These are phyloP conservation scores for Lepidochrysops patricia DNA, from an alignment of 2,888 invertebrate genomes.

Conservation along the genomic window DNA sequence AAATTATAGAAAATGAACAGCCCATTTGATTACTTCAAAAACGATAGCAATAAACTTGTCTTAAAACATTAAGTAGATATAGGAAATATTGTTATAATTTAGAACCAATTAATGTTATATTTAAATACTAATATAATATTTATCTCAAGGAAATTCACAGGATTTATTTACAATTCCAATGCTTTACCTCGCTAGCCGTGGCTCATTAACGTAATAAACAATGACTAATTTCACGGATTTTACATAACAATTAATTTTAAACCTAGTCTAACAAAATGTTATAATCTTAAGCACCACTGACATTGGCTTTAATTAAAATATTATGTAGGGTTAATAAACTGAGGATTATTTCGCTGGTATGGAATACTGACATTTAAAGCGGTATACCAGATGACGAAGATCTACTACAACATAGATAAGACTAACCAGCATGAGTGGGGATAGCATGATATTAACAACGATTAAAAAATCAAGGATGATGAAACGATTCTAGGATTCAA, in stretches of 20 bases:
- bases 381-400: conserved; percentile 19
- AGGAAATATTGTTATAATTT: too few relatives aligned
- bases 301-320: background rate
- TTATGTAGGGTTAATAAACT: too few relatives aligned
- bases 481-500: conserved; percentile 8
- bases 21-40: background rate
- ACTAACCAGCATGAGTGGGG: conserved; percentile 13
- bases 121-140: background rate
- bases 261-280: background rate
- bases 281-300: background rate
- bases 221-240: background rate
- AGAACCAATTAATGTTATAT: too few relatives aligned
- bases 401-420: conserved; percentile 14
- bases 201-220: background rate
- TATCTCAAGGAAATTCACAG: background rate
- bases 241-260: background rate
- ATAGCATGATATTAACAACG: conserved; percentile 17
- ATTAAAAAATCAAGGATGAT: conserved; percentile 4
- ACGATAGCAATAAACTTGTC: background rate
- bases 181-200: background rate
- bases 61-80: too few relatives aligned
- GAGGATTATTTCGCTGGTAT: background rate
- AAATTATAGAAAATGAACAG: background rate
- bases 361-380: background rate
- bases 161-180: background rate